Evolutionary conservation across 2,113 vertebrate species (phyloP).

Genomic region (Trematocara variabile): DNA sequence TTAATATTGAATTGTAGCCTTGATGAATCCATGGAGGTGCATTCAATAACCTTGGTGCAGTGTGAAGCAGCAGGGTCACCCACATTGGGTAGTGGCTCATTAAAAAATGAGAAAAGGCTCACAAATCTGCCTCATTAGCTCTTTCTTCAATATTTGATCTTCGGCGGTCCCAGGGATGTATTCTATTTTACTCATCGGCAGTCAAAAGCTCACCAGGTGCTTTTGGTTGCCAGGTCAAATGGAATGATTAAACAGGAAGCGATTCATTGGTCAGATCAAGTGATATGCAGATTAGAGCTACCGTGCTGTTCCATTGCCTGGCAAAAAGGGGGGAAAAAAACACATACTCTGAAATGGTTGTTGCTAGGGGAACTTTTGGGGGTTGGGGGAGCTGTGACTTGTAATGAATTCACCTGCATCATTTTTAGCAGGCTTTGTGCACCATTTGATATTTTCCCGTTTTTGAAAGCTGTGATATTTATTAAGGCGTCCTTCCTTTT

Average conservation of each 20-base stretch:
- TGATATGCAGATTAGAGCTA: slow-evolving; percentile 57
- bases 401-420: slow-evolving; percentile 26
- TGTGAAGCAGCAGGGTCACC: slow-evolving; percentile 44
- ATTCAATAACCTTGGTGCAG: slow-evolving; percentile 12
- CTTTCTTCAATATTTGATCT: slow-evolving; percentile 50
- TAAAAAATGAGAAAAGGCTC: slow-evolving; percentile 36
- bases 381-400: background rate
- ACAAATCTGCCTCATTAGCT: slow-evolving; percentile 47
- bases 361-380: slow-evolving; percentile 30
- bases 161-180: slow-evolving; percentile 1
- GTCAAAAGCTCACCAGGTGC: slow-evolving; percentile 34
- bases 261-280: slow-evolving; percentile 55
- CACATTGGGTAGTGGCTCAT: slow-evolving; percentile 40
- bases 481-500: background rate
- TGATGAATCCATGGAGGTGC: slow-evolving; percentile 37
- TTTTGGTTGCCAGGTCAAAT: slow-evolving; percentile 55
- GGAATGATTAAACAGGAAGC: slow-evolving; percentile 47
- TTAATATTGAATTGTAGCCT: slow-evolving; percentile 50
- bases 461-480: background rate
- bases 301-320: slow-evolving; percentile 39
- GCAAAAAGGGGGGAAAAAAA: slow-evolving; percentile 2
- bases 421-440: background rate
- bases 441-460: background rate
- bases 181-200: slow-evolving; percentile 32
- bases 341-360: slow-evolving; percentile 27